Evolutionary conservation across 2,113 vertebrate genomes (phyloP), one percentile per base, ranked within the genome.

Genomic region (Sylvilagus bachmani): DNA sequence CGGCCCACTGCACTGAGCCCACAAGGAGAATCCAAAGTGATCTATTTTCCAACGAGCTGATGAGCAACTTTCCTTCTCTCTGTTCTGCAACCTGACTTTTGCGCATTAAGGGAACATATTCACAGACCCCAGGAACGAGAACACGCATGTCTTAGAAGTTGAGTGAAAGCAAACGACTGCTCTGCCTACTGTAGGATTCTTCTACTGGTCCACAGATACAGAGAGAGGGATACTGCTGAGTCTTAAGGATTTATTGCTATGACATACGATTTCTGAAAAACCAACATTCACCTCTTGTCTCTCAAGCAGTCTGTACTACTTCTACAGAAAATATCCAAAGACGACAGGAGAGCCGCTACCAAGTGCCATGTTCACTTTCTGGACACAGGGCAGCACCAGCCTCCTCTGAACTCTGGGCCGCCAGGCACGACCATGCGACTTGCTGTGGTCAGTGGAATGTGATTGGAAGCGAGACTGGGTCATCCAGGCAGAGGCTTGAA

Each of bases 201-300:
- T 22, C 14, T 29, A 6, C 11, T 8, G 31, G 31, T 27, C 61
- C 6, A 21, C 33, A 44, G 1, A 49, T 11, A 13, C 13, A 38
- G 4, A 10, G 1, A 2, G 44, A 64, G 21, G 4, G 66, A 69
- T 55, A 71, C 85, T n/a, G 70, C 25, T 70, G 12, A 84, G n/a
- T 49, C 36, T 58, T 78, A 58, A 16, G 21, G 38, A 86, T 55
- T 90, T 74, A 80, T n/a, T 51, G 53, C 53, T 80, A 66, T 7
- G 53, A 51, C 62, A 29, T 12, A n/a, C 22, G 67, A 71, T 86
- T 88, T 93, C 77, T 78, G 58, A 38, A 90, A 71, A 91, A 17
- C 21, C 31, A 91, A 66, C 29, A 73, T 5, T 67, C n/a, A 49
- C 53, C 93, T 86, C 69, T 70, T 69, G 44, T 61, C 62, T 86